Conservation (phyloP, 1,140 invertebrate species). For the Zaprionus capensis region DNA sequence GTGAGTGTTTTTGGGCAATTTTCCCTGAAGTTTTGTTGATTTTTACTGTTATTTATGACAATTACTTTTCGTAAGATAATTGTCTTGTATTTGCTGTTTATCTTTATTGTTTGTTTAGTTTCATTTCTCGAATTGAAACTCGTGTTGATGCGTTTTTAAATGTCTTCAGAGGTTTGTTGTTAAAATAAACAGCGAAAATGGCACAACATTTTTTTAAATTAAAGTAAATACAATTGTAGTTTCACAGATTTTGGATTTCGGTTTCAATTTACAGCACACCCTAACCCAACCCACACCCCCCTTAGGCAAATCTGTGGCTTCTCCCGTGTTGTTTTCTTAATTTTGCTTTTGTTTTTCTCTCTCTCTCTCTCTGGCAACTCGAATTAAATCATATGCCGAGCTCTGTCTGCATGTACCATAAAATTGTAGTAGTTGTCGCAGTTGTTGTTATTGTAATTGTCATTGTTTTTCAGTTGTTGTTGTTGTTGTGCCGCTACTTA, state of each 20-base stretch:
- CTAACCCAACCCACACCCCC: background rate
- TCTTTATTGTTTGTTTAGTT: conserved; percentile 18
- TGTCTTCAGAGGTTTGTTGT: conserved; percentile 60
- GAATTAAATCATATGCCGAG: conserved; percentile 74
- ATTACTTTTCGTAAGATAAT: conserved; percentile 64
- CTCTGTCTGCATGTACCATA: conserved; percentile 58
- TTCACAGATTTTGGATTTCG: conserved; percentile 30
- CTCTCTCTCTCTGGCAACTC: conserved; percentile 39
- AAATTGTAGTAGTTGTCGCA: conserved; percentile 49
- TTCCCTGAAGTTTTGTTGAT: conserved; percentile 34
- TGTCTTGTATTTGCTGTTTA: conserved; percentile 23
- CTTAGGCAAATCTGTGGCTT: conserved; percentile 18
- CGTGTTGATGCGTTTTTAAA: conserved; percentile 70
- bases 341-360: conserved; percentile 38
- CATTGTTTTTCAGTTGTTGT: conserved; percentile 23
- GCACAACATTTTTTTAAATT: conserved; percentile 76
- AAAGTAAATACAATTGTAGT: conserved; percentile 71
- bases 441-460: conserved; percentile 43
- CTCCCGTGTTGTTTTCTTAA: conserved; percentile 9
- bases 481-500: conserved; percentile 55
- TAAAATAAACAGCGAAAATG: conserved; percentile 48
- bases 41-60: conserved; percentile 54
- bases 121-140: conserved; percentile 35
- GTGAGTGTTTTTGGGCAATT: conserved; percentile 22
- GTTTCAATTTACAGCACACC: conserved; percentile 26